These are phyloP conservation scores for Pomacea maculata DNA, from an alignment of 1,140 invertebrate genomes.

Conservation along the genomic window DNA sequence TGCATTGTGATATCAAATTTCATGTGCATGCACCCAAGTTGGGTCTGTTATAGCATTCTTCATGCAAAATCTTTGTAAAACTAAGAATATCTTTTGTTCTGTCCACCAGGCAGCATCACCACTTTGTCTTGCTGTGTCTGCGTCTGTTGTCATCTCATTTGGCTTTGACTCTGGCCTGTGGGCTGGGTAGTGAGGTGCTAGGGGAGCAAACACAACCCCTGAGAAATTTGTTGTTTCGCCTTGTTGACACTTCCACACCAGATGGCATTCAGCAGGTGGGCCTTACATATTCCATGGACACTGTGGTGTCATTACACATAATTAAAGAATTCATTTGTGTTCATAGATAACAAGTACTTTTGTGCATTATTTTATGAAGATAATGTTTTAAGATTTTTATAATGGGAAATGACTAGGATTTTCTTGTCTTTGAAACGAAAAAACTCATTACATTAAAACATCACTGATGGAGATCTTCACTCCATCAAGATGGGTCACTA, in stretches of 20 bases:
- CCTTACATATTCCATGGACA: neutral
- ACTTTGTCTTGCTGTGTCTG: constrained; percentile 72
- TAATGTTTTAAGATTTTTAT: too few relatives aligned
- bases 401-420: neutral
- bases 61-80: too few relatives aligned
- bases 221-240: constrained; percentile 71
- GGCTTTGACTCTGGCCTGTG: constrained; percentile 69
- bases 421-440: neutral
- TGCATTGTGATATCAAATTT: neutral
- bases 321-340: too few relatives aligned
- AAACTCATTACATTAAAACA: too few relatives aligned
- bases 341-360: too few relatives aligned
- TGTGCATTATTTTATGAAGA: too few relatives aligned
- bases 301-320: too few relatives aligned
- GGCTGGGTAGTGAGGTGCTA: constrained; percentile 67
- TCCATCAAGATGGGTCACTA: too few relatives aligned
- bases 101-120: constrained; percentile 69
- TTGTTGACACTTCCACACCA: constrained; percentile 73
- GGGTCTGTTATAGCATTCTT: too few relatives aligned
- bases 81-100: neutral
- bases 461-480: too few relatives aligned
- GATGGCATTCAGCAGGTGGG: constrained; percentile 67
- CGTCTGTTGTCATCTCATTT: constrained; percentile 73
- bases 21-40: neutral
- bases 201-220: constrained; percentile 70